Evolutionary conservation across 2,797 vertebrate genomes (phyloP), one percentile per base, ranked within the genome.

Genomic region (Hylomyscus alleni): DNA sequence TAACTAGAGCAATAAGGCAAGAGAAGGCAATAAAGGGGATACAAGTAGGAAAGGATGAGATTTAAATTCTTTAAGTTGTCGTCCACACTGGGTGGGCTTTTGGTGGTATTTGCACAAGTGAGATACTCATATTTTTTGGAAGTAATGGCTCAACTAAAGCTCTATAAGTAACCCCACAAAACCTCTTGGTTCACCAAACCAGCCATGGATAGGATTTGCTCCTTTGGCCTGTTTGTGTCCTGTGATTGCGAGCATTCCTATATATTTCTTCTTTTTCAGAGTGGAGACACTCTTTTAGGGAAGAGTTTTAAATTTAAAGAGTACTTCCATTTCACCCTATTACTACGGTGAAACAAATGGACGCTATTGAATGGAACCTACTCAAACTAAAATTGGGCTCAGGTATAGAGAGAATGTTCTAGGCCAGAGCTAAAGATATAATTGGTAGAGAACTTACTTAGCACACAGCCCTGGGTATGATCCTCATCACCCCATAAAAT

Each of bases 241-340:
- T 73, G 67, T 87, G 50, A 87, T 19, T 56, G 67, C 10, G 50
- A 37, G n/a, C 0, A 54, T 87, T 19, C n/a, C 22, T 73, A 10
- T 40, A 73, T 4, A 26, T 11, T n/a, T 34, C 19, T 80, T 9
- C 81, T 83, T 89, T 37, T 5, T n/a, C 8, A 75, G 58, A 20
- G 37, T 5, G 60, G 69, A 17, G 60, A 12, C 20, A 40, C 77
- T 15, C n/a, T 37, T 90, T 80, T 7, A 2, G 65, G 50, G 47
- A 40, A 37, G 29, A 78, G 13, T 22, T 86, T 31, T 52, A 50
- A 14, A 31, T 78, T 1, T 56, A 67, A 69, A 47, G 65, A 89
- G 34, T 1, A 0, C 19, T 13, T 0, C 52, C 78, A 15, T 6
- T 1, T 34, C 8, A 56, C 37, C 13, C 50, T 14, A 5, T 12